Evolutionary conservation across 2,797 vertebrate genomes (phyloP), one percentile per base, ranked within the genome.

Genomic region (Phataginus tetradactyla): DNA sequence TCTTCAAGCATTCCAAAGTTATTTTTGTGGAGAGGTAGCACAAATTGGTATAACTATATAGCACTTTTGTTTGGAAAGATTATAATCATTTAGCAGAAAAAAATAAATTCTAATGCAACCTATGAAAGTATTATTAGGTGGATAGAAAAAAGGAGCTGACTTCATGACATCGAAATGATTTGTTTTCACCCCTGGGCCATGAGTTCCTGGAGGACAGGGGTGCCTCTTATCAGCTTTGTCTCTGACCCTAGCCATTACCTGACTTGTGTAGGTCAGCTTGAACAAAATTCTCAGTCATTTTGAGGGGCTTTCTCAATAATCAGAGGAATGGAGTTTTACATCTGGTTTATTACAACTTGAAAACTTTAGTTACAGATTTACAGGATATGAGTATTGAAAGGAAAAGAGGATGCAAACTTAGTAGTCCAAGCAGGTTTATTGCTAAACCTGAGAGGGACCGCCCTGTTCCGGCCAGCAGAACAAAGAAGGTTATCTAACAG

Each of bases 331-430:
- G 75, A 81, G 23, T 91, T 94, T 71, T 83, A 69, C 32, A 17
- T 71, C 34, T 66, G 69, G 75, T 77, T 94, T 83, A 63, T 91
- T 87, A 94, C 32, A 86, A 51, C 13, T 64, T 81, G 80, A 78
- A 84, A 92, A 69, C n/a, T 14, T 89, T 92, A 89, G 14, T 96
- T 97, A 64, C 17, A 32, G 37, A 74, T 64, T 92, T 95, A 11
- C 2, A 83, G 20, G 63, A 23, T 72, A 45, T 74, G 64, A 77
- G 10, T 45, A 45, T 45, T 45, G 45, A 45, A 45, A 45, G 45
- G 45, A 45, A 45, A 45, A 45, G 45, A 45, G 10, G 45, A 45
- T 45, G 45, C 11, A 7, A 45, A 45, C 45, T 45, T 11, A 45
- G 45, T 10, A 45, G 45, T 45, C 45, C 45, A 45, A 45, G 45